Evolutionary conservation across 2,797 vertebrate genomes (phyloP).

Genomic region (Mus spretus): DNA sequence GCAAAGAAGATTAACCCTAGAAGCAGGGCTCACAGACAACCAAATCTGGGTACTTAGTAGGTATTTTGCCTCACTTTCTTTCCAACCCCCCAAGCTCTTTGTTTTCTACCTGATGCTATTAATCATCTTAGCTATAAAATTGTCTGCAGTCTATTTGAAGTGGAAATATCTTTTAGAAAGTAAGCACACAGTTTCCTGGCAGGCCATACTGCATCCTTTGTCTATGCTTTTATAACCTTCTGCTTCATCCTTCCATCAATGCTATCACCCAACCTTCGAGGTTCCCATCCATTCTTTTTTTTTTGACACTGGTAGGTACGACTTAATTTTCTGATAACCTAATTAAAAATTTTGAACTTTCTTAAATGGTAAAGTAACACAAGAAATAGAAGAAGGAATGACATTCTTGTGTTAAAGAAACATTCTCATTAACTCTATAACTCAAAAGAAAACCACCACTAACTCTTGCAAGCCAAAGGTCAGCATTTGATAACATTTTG

Average conservation of each 20-base stretch:
- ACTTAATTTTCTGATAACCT: slow-evolving; percentile 25
- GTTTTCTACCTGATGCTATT: not conserved
- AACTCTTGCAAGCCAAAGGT: slow-evolving; percentile 11
- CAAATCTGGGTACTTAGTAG: not conserved
- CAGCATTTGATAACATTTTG: not conserved
- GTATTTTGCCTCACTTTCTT: not conserved
- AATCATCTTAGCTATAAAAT: not conserved
- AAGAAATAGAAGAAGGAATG: not conserved
- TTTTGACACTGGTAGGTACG: not conserved
- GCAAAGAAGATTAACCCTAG: not conserved
- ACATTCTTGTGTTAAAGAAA: not conserved
- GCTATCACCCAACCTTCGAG: not conserved
- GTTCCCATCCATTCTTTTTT: not conserved
- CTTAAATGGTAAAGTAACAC: slow-evolving; percentile 5
- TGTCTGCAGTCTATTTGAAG: slow-evolving; percentile 9
- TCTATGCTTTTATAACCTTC: not conserved
- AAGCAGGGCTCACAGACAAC: not conserved
- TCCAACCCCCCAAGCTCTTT: not conserved
- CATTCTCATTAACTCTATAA: slow-evolving; percentile 13
- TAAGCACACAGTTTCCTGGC: not conserved
- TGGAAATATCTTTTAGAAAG: not conserved
- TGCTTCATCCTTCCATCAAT: not conserved
- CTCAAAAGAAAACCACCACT: not conserved
- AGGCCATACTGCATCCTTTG: not conserved
- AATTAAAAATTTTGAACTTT: not conserved